Evolutionary conservation across 2,888 invertebrate genomes (phyloP), one percentile per base, ranked within the genome.

Genomic region (Rhodophaea formosa): DNA sequence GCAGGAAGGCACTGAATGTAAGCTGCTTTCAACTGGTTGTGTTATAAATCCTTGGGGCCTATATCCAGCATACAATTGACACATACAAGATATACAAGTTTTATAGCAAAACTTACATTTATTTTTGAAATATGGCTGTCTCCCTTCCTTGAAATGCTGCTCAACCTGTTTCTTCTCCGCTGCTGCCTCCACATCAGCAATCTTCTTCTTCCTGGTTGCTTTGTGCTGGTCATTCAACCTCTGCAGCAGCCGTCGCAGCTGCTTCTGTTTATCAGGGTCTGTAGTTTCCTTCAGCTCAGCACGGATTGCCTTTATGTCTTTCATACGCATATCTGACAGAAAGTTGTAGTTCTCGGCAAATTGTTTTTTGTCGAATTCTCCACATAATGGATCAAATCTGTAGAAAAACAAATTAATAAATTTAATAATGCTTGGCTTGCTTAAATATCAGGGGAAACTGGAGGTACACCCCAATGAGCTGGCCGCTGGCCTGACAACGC

Each of bases 371-470:
- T 96, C 93, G 80, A 94, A 97, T 51, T 93, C 92, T 3, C 98
- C 98, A 70, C 97, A 96, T 0, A 96, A 90, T 17, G 95, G 94
- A 77, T 98, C 97, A 88, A 97, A 98, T 65, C 98, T 93, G 71
- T 1, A 79, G 77, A 32, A 29, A 55, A 14, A 8, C n/a, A 43
- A 55, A 61, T 43, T n/a, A n/a, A n/a, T n/a, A n/a, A n/a, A n/a
- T n/a, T n/a, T n/a, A n/a, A n/a, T n/a, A n/a, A n/a, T n/a, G n/a
- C n/a, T n/a, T n/a, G n/a, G n/a, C n/a, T n/a, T n/a, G n/a, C n/a
- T n/a, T n/a, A n/a, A n/a, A n/a, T n/a, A n/a, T n/a, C n/a, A n/a
- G n/a, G n/a, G n/a, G n/a, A n/a, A n/a, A n/a, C n/a, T n/a, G n/a
- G n/a, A n/a, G n/a, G n/a, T n/a, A n/a, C n/a, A n/a, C n/a, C n/a